Percentiles rank a stretch among this genome's conserved stretches.
Evolutionary conservation across 2,797 vertebrate genomes (phyloP).

Genomic region (Alfaro cultratus): DNA sequence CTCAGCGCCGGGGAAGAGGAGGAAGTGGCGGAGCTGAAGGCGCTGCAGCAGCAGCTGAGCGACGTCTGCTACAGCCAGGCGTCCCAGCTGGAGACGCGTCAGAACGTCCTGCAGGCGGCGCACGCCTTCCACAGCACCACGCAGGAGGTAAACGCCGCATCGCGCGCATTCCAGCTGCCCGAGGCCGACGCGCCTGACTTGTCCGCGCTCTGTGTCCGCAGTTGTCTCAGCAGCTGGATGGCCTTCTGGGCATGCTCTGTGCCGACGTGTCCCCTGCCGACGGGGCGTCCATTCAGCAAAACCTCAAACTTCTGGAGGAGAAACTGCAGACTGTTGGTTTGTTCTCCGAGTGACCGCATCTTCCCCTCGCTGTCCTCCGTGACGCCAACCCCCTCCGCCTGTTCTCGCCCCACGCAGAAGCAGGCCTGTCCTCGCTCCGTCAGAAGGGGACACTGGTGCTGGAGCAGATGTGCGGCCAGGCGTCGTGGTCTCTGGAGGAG

Average conservation of each 20-base stretch:
- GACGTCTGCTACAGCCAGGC: constrained; percentile 97
- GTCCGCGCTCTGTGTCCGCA: constrained; percentile 62
- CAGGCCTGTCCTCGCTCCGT: constrained; percentile 89
- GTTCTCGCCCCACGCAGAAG: constrained; percentile 75
- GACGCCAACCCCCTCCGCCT: accelerated
- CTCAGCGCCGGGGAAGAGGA: constrained; percentile 94
- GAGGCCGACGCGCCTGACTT: no score
- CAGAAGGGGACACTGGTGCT: constrained; percentile 93
- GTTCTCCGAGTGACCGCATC: constrained; percentile 42
- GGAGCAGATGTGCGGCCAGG: constrained; percentile 93
- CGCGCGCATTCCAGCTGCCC: background rate
- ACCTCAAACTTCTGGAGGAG: constrained; percentile 97
- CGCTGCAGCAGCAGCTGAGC: constrained; percentile 95
- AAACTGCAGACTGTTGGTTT: constrained; percentile 97
- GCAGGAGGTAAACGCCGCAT: constrained; percentile 85
- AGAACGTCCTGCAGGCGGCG: constrained; percentile 94
- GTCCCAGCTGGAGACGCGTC: constrained; percentile 94
- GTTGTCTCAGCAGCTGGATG: constrained; percentile 97
- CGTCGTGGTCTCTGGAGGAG: constrained; percentile 89
- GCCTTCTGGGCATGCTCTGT: constrained; percentile 97
- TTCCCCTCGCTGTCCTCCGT: background rate
- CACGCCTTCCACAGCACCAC: constrained; percentile 93
- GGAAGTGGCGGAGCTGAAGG: constrained; percentile 92
- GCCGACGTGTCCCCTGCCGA: constrained; percentile 96
- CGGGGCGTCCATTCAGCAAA: constrained; percentile 96